phyloP scores from a whole-genome alignment of 2,113 vertebrate species.

The Siniperca knerii region DNA sequence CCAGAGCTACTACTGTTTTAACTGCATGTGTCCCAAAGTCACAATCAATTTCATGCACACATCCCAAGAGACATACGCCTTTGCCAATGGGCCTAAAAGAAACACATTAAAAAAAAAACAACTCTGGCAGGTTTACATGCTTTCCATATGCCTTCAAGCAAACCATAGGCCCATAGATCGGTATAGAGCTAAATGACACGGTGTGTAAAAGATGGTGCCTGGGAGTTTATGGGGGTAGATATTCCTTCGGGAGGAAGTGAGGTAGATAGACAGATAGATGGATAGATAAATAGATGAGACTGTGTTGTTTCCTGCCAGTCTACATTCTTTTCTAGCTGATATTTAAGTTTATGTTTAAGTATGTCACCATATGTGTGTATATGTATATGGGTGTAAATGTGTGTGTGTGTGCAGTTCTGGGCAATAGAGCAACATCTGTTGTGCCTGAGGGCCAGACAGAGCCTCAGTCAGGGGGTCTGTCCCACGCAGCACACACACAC shows the following conservation, averaged over 20 bases:
- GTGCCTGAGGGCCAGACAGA: conserved; percentile 49
- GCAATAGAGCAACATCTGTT: conserved; percentile 69
- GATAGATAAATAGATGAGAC: background rate
- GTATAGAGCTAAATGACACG: background rate
- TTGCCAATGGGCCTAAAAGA: background rate
- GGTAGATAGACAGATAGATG: background rate
- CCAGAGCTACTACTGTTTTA: background rate
- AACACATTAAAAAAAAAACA: background rate
- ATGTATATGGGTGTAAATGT: background rate
- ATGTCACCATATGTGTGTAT: background rate
- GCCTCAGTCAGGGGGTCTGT: conserved; percentile 48
- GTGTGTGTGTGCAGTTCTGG: conserved; percentile 6
- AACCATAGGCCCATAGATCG: background rate
- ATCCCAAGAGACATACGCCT: background rate
- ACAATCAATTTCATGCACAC: background rate
- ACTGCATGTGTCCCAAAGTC: background rate
- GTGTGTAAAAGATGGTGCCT: conserved; percentile 2
- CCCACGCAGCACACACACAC: conserved; percentile 6
- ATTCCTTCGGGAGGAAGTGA: background rate
- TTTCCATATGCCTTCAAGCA: conserved; percentile 20
- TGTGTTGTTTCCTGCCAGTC: background rate
- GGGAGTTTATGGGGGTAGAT: background rate
- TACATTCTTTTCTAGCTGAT: background rate
- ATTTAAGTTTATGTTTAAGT: background rate
- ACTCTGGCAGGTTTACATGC: conserved; percentile 10